A percentile compares a stretch with the other conserved stretches of the same genome.
These are phyloP conservation scores for Lasioglossum baleicum DNA, from an alignment of 1,140 invertebrate species.

Conservation along the genomic window DNA sequence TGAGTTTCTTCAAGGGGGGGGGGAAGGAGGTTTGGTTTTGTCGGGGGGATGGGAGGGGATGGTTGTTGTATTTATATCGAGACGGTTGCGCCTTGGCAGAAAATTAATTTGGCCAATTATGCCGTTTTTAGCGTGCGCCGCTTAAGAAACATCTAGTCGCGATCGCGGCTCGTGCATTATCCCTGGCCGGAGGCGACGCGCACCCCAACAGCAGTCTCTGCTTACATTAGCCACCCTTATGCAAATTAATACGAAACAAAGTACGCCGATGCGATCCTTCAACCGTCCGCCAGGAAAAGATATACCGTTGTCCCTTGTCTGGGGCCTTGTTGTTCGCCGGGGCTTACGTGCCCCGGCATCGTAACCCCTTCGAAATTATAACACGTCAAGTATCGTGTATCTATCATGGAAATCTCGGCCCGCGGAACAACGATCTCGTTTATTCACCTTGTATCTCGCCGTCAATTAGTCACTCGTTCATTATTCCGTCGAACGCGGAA, in stretches of 20 bases:
- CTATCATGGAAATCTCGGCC: neutral
- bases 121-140: slow-evolving; percentile 53
- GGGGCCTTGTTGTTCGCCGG: neutral
- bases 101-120: slow-evolving; percentile 63
- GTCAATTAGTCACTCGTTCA: neutral
- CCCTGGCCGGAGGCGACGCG: slow-evolving; percentile 45
- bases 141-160: slow-evolving; percentile 53
- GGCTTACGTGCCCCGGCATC: slow-evolving; percentile 10
- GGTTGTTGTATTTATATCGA: slow-evolving; percentile 42
- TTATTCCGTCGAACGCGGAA: neutral
- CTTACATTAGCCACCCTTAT: slow-evolving; percentile 66
- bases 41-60: too few relatives aligned
- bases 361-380: slow-evolving; percentile 10
- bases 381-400: slow-evolving; percentile 24
- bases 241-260: slow-evolving; percentile 68
- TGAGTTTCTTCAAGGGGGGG: too few relatives aligned
- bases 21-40: too few relatives aligned
- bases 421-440: neutral
- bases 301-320: slow-evolving; percentile 28
- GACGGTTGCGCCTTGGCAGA: slow-evolving; percentile 13
- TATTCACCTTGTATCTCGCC: neutral
- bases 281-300: slow-evolving; percentile 37
- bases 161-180: slow-evolving; percentile 46
- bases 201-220: slow-evolving; percentile 54
- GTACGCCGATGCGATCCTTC: slow-evolving; percentile 56